Percentiles rank a stretch among this genome's conserved stretches.
Evolutionary conservation across 2,113 vertebrate genomes (phyloP).

Genomic region (Carlito syrichta): DNA sequence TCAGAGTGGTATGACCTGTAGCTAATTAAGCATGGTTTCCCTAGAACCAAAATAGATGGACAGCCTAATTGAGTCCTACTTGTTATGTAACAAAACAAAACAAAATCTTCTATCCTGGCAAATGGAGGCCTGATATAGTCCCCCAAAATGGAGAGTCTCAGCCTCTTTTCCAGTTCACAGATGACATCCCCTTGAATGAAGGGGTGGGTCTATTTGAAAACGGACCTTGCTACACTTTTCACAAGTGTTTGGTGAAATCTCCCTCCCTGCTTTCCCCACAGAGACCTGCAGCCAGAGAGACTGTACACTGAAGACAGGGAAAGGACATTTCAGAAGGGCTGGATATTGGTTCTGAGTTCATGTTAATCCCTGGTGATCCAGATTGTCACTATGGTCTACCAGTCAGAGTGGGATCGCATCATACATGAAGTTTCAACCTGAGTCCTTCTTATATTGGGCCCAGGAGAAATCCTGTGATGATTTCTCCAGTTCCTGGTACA

Average conservation of each 20-base stretch:
- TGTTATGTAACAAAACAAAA: background rate
- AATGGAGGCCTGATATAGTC: background rate
- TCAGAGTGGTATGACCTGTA: background rate
- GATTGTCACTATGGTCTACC: background rate
- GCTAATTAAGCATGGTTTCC: background rate
- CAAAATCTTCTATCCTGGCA: background rate
- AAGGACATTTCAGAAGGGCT: background rate
- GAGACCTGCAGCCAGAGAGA: background rate
- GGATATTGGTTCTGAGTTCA: background rate
- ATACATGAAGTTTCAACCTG: background rate
- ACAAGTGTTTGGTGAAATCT: background rate
- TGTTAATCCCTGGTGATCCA: background rate
- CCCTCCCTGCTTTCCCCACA: background rate
- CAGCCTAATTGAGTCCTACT: background rate
- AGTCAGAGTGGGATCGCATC: background rate
- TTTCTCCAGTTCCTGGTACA: background rate
- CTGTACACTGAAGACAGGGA: background rate
- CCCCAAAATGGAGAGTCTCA: background rate
- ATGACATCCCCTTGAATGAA: background rate
- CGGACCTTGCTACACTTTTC: background rate
- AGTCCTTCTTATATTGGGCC: background rate
- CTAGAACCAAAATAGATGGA: constrained; percentile 22
- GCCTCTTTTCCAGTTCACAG: background rate
- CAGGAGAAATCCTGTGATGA: background rate
- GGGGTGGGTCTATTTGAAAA: background rate